Evolutionary conservation across 2,888 invertebrate species (phyloP), one percentile per base, ranked within the genome.

Genomic region (Lomographa bimaculata): DNA sequence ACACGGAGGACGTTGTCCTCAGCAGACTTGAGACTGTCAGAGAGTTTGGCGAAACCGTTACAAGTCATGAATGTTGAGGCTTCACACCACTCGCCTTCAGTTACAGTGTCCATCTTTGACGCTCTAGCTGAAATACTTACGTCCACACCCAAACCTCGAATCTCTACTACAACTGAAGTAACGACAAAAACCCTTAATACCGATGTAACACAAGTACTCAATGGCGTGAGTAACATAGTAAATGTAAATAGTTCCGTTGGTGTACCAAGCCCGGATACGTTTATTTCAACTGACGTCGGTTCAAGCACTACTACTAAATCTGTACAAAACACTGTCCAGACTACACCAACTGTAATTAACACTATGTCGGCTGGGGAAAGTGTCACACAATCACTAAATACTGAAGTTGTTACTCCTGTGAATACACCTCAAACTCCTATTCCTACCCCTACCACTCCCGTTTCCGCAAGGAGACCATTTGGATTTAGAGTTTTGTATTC

Each of bases 81-180:
- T 44, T 86, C 90, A 62, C 79, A 90, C 51, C 89, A 90, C 65
- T 90, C 90, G 60, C 87, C 89, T 50, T 90, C 90, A 60, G 90
- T 90, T 59, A 91, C 91, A 54, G 83, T 91, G 60, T 91, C 91
- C 46, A 91, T 91, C 57, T 91, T 90, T 59, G 90, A 90, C 77
- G 91, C 91, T 70, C 67, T 91, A 71, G 90, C 91, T 69, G 91
- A 91, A 53, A 90, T 91, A 64, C 83, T 91, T 56, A 90, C 89
- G 54, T 89, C 89, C 29, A 89, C 90, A 73, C 85, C 87, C 51
- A 83, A 74, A 81, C 69, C 80, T 59, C 77, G 79, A 68, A 68
- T 85, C 51, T 78, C 87, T 46, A 61, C 84, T 58, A 82, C 80
- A 53, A 86, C 85, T 52, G 82, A 83, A 77, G 76, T 76, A 71